Base-by-base conservation (phyloP, 2,888 invertebrate genomes). In the Drosophila meridionalis region DNA sequence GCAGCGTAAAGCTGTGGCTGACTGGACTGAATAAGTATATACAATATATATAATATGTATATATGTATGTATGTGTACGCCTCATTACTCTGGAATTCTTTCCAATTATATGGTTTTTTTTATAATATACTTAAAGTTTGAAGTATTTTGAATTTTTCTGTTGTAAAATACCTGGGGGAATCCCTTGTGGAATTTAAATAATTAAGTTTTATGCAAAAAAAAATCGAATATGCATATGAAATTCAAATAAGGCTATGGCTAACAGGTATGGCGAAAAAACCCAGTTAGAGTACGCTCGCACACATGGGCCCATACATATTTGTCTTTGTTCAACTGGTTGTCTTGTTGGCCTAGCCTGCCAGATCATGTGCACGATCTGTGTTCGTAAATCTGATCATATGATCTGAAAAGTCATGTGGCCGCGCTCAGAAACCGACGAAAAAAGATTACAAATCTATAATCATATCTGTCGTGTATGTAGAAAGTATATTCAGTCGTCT, bases 311-410 rank as follows among this genome's bases (percentile, higher is more conserved):
- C 38, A 32, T 56, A 53, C 53, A 47, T 55, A 59, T 70, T 55
- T 42, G 38, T 52, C 58, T 68, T 69, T 36, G 34, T 34, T 52
- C 52, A 66, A 73, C 71, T 52, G 60, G 76, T 70, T 74, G 61
- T 32, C 40, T 47, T 26, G 60, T 34, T 56, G 63, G 52, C 36
- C 66, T 40, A 42, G 65, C 45, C 34, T 34, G 65, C 48, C 62
- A 20, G 76, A 69, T 69, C 78, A 79, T 70, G 79, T 76, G 78
- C 48, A 14, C 69, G 55, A 48, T 62, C 58, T 72, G 61, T 65
- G 67, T 40, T 50, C 58, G 40, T 14, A 48, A 34, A 42, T 36
- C 62, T 38, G 28, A 69, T 36, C 56, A 66, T 77, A 65, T 73
- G 67, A 78, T 73, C 78, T 12, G 38, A 4, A 20, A 38, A 52